Evolutionary conservation across 2,797 vertebrate genomes (phyloP).

Genomic region (Poecilia gillii): DNA sequence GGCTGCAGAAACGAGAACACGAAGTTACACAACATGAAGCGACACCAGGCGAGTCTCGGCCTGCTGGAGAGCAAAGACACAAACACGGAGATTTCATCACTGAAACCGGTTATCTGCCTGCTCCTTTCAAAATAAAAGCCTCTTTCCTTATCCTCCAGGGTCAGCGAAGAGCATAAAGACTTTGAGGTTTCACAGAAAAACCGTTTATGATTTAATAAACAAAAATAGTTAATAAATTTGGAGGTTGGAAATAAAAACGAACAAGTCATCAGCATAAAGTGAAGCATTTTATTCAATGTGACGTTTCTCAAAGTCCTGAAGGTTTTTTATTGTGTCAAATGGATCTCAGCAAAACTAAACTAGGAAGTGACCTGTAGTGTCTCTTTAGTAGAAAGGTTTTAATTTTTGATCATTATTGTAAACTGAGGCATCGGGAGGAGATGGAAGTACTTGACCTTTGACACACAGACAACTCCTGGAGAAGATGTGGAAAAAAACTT

Average conservation of each 20-base stretch:
- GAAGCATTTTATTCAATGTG: background rate
- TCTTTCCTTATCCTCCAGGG: background rate
- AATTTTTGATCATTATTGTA: background rate
- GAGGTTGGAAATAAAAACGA: background rate
- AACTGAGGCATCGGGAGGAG: background rate
- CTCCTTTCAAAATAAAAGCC: background rate
- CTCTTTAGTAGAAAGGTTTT: background rate
- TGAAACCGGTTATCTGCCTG: background rate
- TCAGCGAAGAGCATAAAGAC: background rate
- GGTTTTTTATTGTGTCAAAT: background rate
- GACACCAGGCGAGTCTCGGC: constrained; percentile 18
- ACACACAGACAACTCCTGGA: background rate
- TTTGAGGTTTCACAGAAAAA: background rate
- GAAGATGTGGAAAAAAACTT: background rate
- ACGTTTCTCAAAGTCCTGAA: background rate
- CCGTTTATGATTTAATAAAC: background rate
- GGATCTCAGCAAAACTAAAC: background rate
- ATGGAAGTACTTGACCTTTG: background rate
- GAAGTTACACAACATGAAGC: background rate
- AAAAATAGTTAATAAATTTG: background rate
- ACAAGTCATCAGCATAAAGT: background rate
- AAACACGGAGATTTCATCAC: background rate
- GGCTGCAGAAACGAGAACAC: constrained; percentile 5
- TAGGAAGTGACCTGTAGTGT: background rate
- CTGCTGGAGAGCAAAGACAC: constrained; percentile 2